Evolutionary conservation across 2,113 vertebrate genomes (phyloP).

Genomic region (Rhizomys pruinosus): DNA sequence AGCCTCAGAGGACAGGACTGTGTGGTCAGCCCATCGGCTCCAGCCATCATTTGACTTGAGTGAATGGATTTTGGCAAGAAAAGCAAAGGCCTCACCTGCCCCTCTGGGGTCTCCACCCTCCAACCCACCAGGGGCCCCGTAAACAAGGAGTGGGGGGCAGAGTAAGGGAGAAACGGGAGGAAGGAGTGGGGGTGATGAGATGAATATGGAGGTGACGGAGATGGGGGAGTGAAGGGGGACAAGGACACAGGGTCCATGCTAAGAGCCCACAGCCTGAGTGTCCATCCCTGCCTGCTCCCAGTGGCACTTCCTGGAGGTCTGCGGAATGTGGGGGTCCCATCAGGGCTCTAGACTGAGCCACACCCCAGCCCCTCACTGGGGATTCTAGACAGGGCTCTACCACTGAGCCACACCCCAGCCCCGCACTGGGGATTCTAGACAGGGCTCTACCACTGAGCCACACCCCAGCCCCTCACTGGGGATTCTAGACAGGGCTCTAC

Average conservation of each 20-base stretch:
- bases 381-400: not conserved
- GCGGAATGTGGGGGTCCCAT: not conserved
- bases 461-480: not conserved
- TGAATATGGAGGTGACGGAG: constrained; percentile 45
- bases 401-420: not conserved
- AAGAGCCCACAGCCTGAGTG: not conserved
- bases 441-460: not conserved
- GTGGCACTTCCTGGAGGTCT: not conserved
- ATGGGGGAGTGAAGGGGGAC: not conserved
- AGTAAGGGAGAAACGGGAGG: not conserved
- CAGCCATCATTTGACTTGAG: constrained; percentile 76
- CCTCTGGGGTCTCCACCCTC: not conserved
- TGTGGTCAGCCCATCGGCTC: constrained; percentile 72
- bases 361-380: not conserved
- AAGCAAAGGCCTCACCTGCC: constrained; percentile 42
- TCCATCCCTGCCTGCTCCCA: not conserved
- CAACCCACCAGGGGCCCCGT: not conserved
- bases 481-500: not conserved
- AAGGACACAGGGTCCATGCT: not conserved
- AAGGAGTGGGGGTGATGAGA: constrained; percentile 12
- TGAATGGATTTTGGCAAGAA: constrained; percentile 77
- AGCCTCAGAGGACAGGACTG: not conserved
- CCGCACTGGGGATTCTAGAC: not conserved
- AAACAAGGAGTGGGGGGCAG: not conserved
- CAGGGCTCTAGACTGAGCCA: not conserved